Base-by-base conservation (phyloP, 2,888 invertebrate species). In the Isotomurus palustris region DNA sequence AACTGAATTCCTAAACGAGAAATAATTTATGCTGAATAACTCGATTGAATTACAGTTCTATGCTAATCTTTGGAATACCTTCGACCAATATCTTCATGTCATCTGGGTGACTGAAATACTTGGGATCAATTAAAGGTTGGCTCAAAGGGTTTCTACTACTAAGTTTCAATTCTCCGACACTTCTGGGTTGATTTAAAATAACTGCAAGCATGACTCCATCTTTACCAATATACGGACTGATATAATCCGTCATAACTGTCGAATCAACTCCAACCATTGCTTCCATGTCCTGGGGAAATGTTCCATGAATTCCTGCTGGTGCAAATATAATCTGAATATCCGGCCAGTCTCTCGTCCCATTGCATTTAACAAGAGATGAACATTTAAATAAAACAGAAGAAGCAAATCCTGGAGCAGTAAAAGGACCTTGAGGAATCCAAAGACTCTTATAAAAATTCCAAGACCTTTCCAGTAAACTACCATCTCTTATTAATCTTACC, bases 321-420 rank as follows among this genome's bases (percentile, higher is more conserved):
- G 40, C 22, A 4, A 64, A 17, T 36, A 60, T 64, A 4, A 69
- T 5, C 41, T 69, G 69, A 25, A 69, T 40, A 47, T 67, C 64
- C 2, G 67, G 66, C 66, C 65, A 67, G 19, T 62, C 51, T 25
- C n/a, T n/a, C n/a, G n/a, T n/a, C n/a, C n/a, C n/a, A n/a, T 51
- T 45, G 38, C 56, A 60, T 21, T 49, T 47, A 1, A 60, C 63
- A 5, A 56, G 45, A 1, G 60, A 59, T 0, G 65, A 54, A 64
- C 88, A 89, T 14, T 92, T 86, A 74, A 90, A 93, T 0, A 85
- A 91, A 21, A 91, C 75, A 0, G 87, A 88, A 76, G 91, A 91
- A 0, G 91, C 89, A 0, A 90, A 91, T 0, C 91, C 91, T 74
- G 91, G 80, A 2, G 90, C 86, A 0, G 92, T 91, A 22, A 91